These are phyloP conservation scores for Promerops cafer DNA, from an alignment of 2,113 vertebrate species.

Conservation along the genomic window DNA sequence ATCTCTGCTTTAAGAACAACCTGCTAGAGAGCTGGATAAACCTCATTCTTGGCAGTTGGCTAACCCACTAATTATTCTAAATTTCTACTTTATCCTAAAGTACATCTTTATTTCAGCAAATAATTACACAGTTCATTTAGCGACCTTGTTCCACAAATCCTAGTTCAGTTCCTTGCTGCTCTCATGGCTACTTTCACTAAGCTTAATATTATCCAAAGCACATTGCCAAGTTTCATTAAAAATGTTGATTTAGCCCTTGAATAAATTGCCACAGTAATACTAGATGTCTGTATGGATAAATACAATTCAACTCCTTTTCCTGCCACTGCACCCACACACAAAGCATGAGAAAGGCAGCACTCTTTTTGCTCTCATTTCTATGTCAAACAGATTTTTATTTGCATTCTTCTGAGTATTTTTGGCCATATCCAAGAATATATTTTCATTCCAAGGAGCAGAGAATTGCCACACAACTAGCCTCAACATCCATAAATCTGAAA, in stretches of 20 bases:
- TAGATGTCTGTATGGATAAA: neutral
- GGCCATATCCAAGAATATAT: neutral
- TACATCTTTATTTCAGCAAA: neutral
- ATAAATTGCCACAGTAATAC: neutral
- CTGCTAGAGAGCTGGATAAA: neutral
- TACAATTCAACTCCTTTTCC: neutral
- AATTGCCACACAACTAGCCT: neutral
- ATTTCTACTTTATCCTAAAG: neutral
- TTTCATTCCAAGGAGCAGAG: constrained; percentile 17
- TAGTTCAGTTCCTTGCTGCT: neutral
- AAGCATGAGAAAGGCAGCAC: neutral
- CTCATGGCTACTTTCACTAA: neutral
- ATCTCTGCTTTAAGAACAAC: neutral
- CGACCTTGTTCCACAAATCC: neutral
- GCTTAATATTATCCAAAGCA: neutral
- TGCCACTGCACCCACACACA: neutral
- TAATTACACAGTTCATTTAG: neutral
- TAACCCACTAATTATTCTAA: neutral
- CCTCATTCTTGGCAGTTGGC: neutral
- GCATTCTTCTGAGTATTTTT: constrained; percentile 7
- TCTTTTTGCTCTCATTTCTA: neutral
- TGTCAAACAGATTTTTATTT: neutral
- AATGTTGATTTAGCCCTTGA: neutral
- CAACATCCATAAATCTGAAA: neutral
- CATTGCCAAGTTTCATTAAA: neutral